phyloP scores from a whole-genome alignment of 2,113 vertebrate genomes.

The Brachyistius frenatus region DNA sequence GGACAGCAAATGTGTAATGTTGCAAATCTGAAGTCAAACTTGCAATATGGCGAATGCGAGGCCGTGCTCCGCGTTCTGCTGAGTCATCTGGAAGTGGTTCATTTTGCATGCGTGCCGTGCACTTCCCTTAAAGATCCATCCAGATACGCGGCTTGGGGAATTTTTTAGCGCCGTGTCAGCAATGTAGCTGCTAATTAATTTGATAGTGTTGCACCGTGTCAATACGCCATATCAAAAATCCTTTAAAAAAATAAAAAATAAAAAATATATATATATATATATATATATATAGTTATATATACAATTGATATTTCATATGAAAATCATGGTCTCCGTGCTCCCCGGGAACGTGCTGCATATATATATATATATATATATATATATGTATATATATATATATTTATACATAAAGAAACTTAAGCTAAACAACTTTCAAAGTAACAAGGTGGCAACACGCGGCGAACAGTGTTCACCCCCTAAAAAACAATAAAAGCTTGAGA shows the following conservation, averaged over 20 bases:
- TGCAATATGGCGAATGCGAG: constrained; percentile 12
- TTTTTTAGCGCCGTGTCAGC: constrained; percentile 27
- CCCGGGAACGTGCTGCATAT: neutral
- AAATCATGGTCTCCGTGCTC: neutral
- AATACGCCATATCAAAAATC: constrained; percentile 5
- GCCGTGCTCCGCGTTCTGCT: constrained; percentile 17
- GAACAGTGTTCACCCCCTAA: constrained; percentile 19
- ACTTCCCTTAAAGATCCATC: constrained; percentile 20
- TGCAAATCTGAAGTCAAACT: constrained; percentile 29
- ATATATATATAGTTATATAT: too few relatives aligned
- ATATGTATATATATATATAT: neutral
- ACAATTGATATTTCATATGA: constrained; percentile 10
- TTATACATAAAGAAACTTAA: neutral
- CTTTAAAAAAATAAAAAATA: neutral
- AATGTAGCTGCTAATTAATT: constrained; percentile 14
- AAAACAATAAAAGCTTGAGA: neutral
- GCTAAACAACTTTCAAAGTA: constrained; percentile 24
- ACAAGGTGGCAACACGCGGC: constrained; percentile 5
- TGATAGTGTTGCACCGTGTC: neutral
- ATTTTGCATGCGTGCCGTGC: constrained; percentile 31
- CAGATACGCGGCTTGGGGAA: neutral
- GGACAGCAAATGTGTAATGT: constrained; percentile 8
- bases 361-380: neutral
- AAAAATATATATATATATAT: neutral
- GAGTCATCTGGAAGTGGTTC: constrained; percentile 47